Evolutionary conservation across 2,888 invertebrate genomes (phyloP).

Genomic region (Caenorhabditis auriculariae): DNA sequence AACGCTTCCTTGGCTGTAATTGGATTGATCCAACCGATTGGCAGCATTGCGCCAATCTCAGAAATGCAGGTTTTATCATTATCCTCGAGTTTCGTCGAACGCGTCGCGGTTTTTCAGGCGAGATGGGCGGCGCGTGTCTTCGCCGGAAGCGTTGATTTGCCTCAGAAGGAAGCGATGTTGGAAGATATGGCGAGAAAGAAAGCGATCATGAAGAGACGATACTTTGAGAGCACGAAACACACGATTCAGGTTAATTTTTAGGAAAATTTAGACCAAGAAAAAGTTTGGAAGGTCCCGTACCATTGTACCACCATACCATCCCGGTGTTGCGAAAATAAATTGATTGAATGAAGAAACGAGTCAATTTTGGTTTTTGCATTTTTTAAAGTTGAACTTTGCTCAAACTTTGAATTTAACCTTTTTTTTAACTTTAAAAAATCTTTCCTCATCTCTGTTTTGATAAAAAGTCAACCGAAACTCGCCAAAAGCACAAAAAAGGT

Average conservation of each 20-base stretch:
- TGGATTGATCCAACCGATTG: constrained; percentile 66
- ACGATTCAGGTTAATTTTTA: constrained; percentile 49
- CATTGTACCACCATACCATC: no score
- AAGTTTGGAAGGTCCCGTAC: no score
- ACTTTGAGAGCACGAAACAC: constrained; percentile 56
- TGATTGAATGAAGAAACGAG: no score
- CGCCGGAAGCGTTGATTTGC: constrained; percentile 38
- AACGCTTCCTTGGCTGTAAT: constrained; percentile 63
- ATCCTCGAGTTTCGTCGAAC: neutral
- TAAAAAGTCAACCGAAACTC: neutral
- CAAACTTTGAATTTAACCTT: neutral
- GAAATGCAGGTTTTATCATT: constrained; percentile 63
- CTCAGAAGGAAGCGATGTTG: constrained; percentile 29
- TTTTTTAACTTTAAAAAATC: neutral
- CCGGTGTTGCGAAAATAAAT: no score
- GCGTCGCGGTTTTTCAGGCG: constrained; percentile 14
- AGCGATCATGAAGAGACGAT: constrained; percentile 50
- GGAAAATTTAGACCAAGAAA: no score
- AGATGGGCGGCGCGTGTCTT: constrained; percentile 57
- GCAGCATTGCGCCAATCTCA: constrained; percentile 66
- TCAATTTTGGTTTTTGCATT: no score
- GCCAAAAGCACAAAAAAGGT: no score
- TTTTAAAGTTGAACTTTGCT: neutral
- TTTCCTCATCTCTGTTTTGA: neutral
- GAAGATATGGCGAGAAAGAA: constrained; percentile 47